These are phyloP conservation scores for Trissolcus brochymenae DNA, from an alignment of 2,888 invertebrate species.

Conservation along the genomic window DNA sequence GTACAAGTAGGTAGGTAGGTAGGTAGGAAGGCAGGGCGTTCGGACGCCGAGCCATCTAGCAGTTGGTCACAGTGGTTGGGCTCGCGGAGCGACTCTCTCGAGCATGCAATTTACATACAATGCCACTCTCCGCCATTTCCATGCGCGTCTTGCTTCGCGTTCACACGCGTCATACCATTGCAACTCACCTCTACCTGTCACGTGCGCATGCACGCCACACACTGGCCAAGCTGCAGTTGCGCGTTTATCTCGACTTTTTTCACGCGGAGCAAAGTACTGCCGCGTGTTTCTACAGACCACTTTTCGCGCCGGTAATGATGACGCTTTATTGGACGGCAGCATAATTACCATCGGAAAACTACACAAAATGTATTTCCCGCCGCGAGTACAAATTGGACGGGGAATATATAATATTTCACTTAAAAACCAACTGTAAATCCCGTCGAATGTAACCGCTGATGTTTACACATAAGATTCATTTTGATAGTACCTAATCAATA, in stretches of 20 bases:
- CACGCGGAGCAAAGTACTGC: constrained; percentile 22
- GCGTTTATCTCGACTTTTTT: constrained; percentile 39
- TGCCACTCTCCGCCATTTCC: constrained; percentile 72
- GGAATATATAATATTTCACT: too few relatives aligned
- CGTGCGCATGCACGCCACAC: constrained; percentile 52
- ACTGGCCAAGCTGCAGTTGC: constrained; percentile 29
- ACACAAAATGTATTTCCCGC: too few relatives aligned
- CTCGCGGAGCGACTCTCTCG: constrained; percentile 62
- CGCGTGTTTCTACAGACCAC: constrained; percentile 13
- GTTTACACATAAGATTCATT: too few relatives aligned
- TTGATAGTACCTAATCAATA: too few relatives aligned
- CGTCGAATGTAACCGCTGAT: too few relatives aligned
- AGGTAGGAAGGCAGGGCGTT: constrained; percentile 47
- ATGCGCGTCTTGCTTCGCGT: constrained; percentile 65
- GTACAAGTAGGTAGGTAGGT: constrained; percentile 53
- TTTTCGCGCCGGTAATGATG: constrained; percentile 21
- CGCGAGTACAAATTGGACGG: too few relatives aligned
- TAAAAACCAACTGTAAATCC: too few relatives aligned
- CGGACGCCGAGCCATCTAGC: constrained; percentile 44
- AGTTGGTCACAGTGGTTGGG: constrained; percentile 72
- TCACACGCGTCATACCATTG: constrained; percentile 71
- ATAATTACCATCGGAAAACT: too few relatives aligned
- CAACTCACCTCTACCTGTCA: constrained; percentile 63
- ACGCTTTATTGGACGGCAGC: constrained; percentile 13
- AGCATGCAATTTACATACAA: constrained; percentile 75